Evolutionary conservation across 2,888 invertebrate species (phyloP).

Genomic region (Drosophila vallismaia): DNA sequence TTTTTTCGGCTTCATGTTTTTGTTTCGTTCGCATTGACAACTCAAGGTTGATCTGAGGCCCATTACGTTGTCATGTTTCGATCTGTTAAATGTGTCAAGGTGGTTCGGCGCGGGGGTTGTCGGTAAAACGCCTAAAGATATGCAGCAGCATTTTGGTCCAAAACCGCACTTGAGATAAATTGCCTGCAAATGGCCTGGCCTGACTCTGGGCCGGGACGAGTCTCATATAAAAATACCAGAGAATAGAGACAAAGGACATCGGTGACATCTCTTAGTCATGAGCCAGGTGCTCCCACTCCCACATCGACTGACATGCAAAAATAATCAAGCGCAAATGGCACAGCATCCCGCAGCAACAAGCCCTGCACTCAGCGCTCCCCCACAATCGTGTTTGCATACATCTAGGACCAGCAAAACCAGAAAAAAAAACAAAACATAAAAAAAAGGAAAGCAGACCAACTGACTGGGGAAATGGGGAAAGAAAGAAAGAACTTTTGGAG

Average conservation of each 20-base stretch:
- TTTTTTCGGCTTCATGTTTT: constrained; percentile 1
- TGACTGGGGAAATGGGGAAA: constrained; percentile 21
- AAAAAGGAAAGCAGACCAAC: constrained; percentile 1
- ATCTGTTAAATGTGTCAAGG: constrained; percentile 31
- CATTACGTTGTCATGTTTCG: constrained; percentile 6
- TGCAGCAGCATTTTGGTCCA: constrained; percentile 24
- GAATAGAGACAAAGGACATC: constrained; percentile 29
- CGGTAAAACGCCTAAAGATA: constrained; percentile 14
- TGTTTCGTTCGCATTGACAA: constrained; percentile 6
- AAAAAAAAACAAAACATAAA: constrained; percentile 1
- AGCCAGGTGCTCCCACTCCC: constrained; percentile 49
- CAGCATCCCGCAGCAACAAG: constrained; percentile 58
- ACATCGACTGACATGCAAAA: constrained; percentile 56
- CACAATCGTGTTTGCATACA: constrained; percentile 13
- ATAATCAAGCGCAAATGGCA: constrained; percentile 66
- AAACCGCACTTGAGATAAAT: constrained; percentile 36
- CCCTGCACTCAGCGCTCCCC: constrained; percentile 51
- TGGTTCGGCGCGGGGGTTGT: constrained; percentile 4
- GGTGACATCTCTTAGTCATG: constrained; percentile 43
- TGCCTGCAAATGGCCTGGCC: constrained; percentile 52
- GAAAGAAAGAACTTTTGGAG: constrained; percentile 57
- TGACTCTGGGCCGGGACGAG: neutral
- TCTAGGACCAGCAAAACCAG: constrained; percentile 12
- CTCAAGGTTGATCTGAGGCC: constrained; percentile 26
- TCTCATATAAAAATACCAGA: constrained; percentile 2